Conservation (phyloP, 1,140 invertebrate species). For the Pseudomyrmex cubaensis region DNA sequence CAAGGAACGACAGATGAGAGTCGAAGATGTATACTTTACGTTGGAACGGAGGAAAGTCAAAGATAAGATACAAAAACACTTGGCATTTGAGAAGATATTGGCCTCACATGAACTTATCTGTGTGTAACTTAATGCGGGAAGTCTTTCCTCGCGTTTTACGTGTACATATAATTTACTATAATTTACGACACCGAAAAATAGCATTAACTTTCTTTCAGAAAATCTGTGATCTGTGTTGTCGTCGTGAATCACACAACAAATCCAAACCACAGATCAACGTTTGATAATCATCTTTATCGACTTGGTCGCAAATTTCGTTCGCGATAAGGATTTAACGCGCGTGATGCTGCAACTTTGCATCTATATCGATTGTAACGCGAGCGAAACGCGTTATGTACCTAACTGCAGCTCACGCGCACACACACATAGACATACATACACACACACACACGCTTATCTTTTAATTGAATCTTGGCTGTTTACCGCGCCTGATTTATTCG, state of each 20-base stretch:
- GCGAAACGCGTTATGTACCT: conserved; percentile 29
- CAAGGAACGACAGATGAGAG: conserved; percentile 2
- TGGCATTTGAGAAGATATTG: conserved; percentile 1
- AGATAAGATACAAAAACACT: conserved; percentile 45
- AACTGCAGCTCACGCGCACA: not conserved
- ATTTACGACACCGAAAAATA: not conserved
- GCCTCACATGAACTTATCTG: not conserved
- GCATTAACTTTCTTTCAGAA: not conserved
- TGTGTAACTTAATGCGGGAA: not conserved
- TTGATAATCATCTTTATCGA: conserved; percentile 19
- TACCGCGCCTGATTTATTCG: conserved; percentile 56
- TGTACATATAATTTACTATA: not conserved
- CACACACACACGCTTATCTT: conserved; percentile 44
- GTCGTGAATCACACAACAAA: not conserved
- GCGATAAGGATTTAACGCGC: conserved; percentile 49
- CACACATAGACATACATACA: too few relatives aligned
- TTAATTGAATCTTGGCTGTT: conserved; percentile 64
- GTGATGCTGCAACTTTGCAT: conserved; percentile 43
- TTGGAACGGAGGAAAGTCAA: conserved; percentile 10
- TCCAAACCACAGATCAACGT: not conserved
- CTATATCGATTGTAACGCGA: conserved; percentile 42
- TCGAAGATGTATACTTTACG: too few relatives aligned
- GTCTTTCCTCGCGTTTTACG: conserved; percentile 9
- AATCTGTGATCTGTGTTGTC: not conserved
- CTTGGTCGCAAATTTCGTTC: not conserved